Evolutionary conservation across 2,888 invertebrate genomes (phyloP), one percentile per base, ranked within the genome.

Genomic region (Sphinx pinastri): DNA sequence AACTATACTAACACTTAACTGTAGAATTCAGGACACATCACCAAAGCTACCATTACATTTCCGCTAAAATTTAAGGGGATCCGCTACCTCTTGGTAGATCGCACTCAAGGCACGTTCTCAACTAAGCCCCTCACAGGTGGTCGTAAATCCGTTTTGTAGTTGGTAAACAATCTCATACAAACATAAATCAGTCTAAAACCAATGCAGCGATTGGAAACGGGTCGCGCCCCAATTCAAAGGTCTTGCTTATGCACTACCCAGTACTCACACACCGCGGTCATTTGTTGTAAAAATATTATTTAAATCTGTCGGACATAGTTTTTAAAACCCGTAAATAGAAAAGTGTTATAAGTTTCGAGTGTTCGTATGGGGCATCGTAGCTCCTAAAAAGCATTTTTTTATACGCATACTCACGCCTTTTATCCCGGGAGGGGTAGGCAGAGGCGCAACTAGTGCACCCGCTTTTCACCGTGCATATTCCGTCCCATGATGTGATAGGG

Each of bases 51-150:
- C 54, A 55, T 55, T 55, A 55, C n/a, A 54, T 54, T 54, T 25
- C 19, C 6, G 11, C 55, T 55, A 55, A 55, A 19, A 19, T 16
- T 55, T 16, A 12, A 19, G 19, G 11, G 60, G 49, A 11, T 49
- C 45, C 63, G 11, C 45, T 10, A 16, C 11, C 54, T 38, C 52
- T 31, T 67, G 45, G 45, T 54, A 45, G 55, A 68, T 45, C 19
- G 45, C 54, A 38, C 54, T 68, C 55, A 45, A 45, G 45, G 68
- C 68, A 68, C 54, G 52, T 54, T 38, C 38, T 16, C 38, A 10
- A 55, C 54, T 68, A 68, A 68, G 19, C 68, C 57, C 54, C 67
- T 67, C 54, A 54, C 66, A 70, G 54, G 45, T 70, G 66, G 66
- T 31, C 38, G 47, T 66, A 70, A 66, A 55, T 45, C 51, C 52